Percentiles rank a stretch among this genome's conserved stretches.
These are phyloP conservation scores for Pachymerium ferrugineum DNA, from an alignment of 2,888 invertebrate species.

Conservation along the genomic window DNA sequence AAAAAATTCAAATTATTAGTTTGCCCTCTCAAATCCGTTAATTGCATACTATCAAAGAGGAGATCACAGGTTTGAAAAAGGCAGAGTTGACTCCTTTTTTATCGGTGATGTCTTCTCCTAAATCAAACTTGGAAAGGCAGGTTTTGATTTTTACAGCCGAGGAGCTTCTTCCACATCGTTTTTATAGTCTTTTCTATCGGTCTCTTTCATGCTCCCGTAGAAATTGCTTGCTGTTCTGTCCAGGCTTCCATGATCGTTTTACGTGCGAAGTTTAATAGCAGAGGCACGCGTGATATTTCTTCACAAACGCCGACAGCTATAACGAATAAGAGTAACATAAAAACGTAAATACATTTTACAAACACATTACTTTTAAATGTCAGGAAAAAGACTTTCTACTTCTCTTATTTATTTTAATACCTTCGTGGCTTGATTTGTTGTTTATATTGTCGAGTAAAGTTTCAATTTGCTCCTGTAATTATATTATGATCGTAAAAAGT, in stretches of 20 bases:
- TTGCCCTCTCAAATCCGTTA: too few species aligned
- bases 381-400: too few species aligned
- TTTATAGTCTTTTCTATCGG: constrained; percentile 5
- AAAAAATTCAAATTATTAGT: too few species aligned
- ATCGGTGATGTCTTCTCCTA: background rate
- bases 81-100: too few species aligned
- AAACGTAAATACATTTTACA: constrained; percentile 18
- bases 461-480: too few species aligned
- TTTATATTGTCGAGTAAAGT: too few species aligned
- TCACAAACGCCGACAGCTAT: constrained; percentile 11
- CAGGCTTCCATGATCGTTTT: constrained; percentile 18
- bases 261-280: constrained; percentile 15
- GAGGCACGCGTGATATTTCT: background rate
- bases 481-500: too few species aligned
- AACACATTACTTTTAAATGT: background rate
- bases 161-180: background rate
- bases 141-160: constrained; percentile 11
- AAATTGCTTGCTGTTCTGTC: constrained; percentile 7
- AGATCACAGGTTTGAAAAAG: background rate
- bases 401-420: background rate
- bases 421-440: background rate
- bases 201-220: constrained; percentile 8
- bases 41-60: too few species aligned
- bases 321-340: constrained; percentile 11
- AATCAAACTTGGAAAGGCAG: background rate